Percentiles rank a stretch among this genome's conserved stretches.
phyloP scores from a whole-genome alignment of 2,888 invertebrate genomes.

The Auanema freiburgensis region DNA sequence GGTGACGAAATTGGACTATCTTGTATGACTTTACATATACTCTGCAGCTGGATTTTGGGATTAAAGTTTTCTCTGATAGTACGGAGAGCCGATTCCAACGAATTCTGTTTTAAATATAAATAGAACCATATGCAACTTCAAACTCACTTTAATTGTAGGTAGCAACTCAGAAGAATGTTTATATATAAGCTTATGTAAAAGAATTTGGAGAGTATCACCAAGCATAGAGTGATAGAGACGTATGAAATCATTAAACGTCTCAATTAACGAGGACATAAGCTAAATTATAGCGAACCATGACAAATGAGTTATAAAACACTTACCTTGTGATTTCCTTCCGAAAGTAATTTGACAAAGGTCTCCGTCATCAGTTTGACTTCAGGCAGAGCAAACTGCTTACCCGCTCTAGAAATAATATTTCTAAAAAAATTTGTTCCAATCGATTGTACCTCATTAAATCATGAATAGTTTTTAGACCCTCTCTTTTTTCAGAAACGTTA shows the following conservation, averaged over 20 bases:
- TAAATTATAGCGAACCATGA: constrained; percentile 30
- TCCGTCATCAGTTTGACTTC: constrained; percentile 15
- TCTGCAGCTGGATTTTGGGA: constrained; percentile 3
- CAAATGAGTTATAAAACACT: neutral
- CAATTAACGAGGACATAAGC: constrained; percentile 88
- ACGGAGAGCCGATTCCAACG: constrained; percentile 6
- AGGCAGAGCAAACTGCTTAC: neutral
- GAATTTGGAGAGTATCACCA: constrained; percentile 87
- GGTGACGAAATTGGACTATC: constrained; percentile 7
- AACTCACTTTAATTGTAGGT: constrained; percentile 63
- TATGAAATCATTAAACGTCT: constrained; percentile 87
- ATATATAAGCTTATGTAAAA: constrained; percentile 82
- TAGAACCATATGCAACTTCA: too few species aligned
- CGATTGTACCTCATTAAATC: constrained; percentile 68
- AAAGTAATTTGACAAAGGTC: constrained; percentile 18
- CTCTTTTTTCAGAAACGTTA: constrained; percentile 92
- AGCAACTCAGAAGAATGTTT: constrained; percentile 83
- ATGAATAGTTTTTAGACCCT: constrained; percentile 82
- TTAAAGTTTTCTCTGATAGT: constrained; percentile 8
- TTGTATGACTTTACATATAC: constrained; percentile 16
- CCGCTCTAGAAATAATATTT: neutral
- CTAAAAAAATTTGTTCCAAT: too few species aligned
- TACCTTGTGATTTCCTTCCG: constrained; percentile 25
- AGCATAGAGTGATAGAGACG: constrained; percentile 83
- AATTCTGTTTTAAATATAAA: neutral